phyloP scores from a whole-genome alignment of 2,888 invertebrate species.

The Acheta domesticus region DNA sequence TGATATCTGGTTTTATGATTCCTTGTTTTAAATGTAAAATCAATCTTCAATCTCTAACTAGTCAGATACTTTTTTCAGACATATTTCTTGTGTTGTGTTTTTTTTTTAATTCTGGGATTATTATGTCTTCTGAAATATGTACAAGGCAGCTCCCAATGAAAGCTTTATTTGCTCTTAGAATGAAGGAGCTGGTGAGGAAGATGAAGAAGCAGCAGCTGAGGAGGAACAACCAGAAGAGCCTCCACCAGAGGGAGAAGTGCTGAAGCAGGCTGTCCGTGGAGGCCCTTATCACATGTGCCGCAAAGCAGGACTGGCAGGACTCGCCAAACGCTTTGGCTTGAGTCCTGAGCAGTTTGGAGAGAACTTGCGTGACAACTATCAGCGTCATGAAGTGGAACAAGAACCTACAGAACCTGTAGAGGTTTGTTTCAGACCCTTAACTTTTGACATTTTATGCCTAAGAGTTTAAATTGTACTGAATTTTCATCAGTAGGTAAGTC shows the following conservation, averaged over 20 bases:
- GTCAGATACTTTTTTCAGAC: too few relatives aligned
- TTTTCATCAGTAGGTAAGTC: too few relatives aligned
- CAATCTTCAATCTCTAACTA: too few relatives aligned
- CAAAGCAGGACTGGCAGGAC: constrained; percentile 75
- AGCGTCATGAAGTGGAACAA: constrained; percentile 92
- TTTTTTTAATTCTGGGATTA: too few relatives aligned
- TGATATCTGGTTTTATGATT: too few relatives aligned
- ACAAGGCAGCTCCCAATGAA: not conserved
- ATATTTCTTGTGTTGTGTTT: too few relatives aligned
- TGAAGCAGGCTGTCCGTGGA: constrained; percentile 82
- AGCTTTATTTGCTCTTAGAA: constrained; percentile 42
- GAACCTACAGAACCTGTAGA: constrained; percentile 79
- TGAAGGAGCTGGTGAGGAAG: constrained; percentile 62
- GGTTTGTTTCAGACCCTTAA: constrained; percentile 54
- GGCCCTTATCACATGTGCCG: constrained; percentile 87
- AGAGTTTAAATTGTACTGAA: too few relatives aligned
- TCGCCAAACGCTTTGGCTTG: constrained; percentile 89
- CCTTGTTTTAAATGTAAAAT: too few relatives aligned
- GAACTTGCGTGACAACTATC: constrained; percentile 93
- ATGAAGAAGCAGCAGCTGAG: constrained; percentile 49
- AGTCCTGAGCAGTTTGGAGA: constrained; percentile 93
- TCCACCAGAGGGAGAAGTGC: constrained; percentile 51
- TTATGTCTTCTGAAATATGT: too few relatives aligned
- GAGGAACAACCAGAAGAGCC: constrained; percentile 53
- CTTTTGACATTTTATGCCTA: constrained; percentile 43